phyloP scores from a whole-genome alignment of 1,140 invertebrate species.

The Centruroides vittatus region DNA sequence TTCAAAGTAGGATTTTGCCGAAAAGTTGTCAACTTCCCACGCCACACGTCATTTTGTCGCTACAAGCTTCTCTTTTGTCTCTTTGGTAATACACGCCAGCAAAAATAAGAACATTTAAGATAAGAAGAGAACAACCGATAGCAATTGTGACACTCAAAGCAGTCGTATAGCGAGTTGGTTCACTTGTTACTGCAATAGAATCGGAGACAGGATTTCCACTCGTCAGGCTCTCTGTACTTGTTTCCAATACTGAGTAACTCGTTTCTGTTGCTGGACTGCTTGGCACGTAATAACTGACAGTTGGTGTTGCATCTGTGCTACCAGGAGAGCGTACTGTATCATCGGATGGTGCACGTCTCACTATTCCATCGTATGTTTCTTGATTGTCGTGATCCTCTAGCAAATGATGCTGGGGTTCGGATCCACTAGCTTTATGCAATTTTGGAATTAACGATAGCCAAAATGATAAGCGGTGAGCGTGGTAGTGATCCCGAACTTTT shows the following conservation, averaged over 20 bases:
- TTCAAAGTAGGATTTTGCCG: too few relatives aligned
- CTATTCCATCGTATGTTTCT: conserved; percentile 32
- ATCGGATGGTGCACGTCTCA: conserved; percentile 6
- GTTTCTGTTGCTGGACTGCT: too few relatives aligned
- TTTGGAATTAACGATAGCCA: conserved; percentile 92
- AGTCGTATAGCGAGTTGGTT: conserved; percentile 46
- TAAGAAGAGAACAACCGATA: conserved; percentile 69
- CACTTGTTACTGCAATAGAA: neutral
- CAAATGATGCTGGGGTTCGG: conserved; percentile 55
- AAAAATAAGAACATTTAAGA: conserved; percentile 83
- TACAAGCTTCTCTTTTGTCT: conserved; percentile 35
- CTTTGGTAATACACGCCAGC: conserved; percentile 83
- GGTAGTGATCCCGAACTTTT: conserved; percentile 83
- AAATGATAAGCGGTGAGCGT: conserved; percentile 86
- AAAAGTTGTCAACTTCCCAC: too few relatives aligned
- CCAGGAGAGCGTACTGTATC: neutral
- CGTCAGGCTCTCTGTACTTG: too few relatives aligned
- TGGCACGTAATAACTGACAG: too few relatives aligned
- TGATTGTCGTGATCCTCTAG: conserved; percentile 46
- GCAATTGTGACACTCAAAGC: conserved; percentile 78
- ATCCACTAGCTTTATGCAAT: conserved; percentile 65
- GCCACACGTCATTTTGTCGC: neutral
- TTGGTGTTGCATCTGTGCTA: too few relatives aligned
- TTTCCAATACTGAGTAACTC: too few relatives aligned
- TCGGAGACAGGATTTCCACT: too few relatives aligned